A percentile compares a stretch with the other conserved stretches of the same genome.
Evolutionary conservation across 2,888 invertebrate species (phyloP).

Genomic region (Dromius quadrimaculatus): DNA sequence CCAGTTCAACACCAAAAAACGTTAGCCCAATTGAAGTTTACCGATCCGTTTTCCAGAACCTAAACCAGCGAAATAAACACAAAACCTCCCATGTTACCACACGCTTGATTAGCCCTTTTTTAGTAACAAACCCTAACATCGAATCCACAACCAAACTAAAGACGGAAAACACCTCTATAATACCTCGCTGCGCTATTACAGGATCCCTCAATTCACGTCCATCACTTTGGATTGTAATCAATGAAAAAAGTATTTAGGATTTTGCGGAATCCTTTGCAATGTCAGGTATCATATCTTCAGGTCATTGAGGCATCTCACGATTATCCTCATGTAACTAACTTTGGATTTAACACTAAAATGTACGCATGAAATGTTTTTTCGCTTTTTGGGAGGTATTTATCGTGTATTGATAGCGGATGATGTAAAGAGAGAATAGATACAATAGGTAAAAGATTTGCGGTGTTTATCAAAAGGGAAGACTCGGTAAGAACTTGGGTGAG

Average conservation of each 20-base stretch:
- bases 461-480: slow-evolving; percentile 10
- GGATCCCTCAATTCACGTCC: no score
- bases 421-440: background rate
- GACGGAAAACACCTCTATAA: slow-evolving; percentile 6
- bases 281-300: slow-evolving; percentile 28
- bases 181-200: background rate
- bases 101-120: slow-evolving; percentile 10
- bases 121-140: slow-evolving; percentile 1
- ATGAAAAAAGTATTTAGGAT: background rate
- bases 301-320: background rate
- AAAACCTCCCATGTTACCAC: background rate
- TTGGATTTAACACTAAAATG: slow-evolving; percentile 13
- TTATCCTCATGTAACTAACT: slow-evolving; percentile 17
- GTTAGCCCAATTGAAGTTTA: background rate
- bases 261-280: background rate
- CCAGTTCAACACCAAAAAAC: background rate
- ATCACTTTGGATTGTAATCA: no score
- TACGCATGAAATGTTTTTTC: slow-evolving; percentile 4
- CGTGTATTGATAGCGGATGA: slow-evolving; percentile 14
- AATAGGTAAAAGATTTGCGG: slow-evolving; percentile 12
- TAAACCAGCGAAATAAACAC: slow-evolving; percentile 4
- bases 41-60: background rate
- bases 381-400: slow-evolving; percentile 10
- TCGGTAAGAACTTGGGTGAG: background rate
- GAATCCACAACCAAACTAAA: slow-evolving; percentile 7